These are phyloP conservation scores for Protonemura montana DNA, from an alignment of 2,888 invertebrate species.

Conservation along the genomic window DNA sequence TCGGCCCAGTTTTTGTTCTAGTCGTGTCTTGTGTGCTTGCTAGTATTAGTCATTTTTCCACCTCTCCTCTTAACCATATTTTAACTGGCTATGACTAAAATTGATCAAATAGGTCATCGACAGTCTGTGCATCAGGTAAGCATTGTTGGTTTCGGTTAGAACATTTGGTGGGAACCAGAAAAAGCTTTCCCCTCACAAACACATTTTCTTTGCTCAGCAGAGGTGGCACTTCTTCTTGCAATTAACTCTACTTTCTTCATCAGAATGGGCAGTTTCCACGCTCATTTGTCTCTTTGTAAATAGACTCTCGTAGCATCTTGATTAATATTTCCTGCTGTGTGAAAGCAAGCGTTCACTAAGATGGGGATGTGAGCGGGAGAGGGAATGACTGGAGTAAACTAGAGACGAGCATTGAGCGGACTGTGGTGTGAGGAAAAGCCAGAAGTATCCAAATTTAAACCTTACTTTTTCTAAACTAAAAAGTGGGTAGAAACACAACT, in stretches of 20 bases:
- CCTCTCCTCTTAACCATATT: background rate
- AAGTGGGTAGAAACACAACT: conserved; percentile 37
- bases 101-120: background rate
- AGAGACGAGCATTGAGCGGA: conserved; percentile 8
- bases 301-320: background rate
- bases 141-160: background rate
- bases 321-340: conserved; percentile 7
- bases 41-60: background rate
- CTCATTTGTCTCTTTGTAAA: background rate
- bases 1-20: background rate
- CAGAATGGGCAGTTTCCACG: background rate
- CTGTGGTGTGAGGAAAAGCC: conserved; percentile 39
- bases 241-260: background rate
- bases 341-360: background rate
- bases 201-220: background rate
- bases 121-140: background rate
- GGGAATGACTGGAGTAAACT: conserved; percentile 1
- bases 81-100: background rate
- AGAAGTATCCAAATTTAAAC: conserved; percentile 38
- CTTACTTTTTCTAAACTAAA: conserved; percentile 24
- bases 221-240: background rate
- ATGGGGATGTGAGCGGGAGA: background rate
- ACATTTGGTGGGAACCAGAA: background rate
- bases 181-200: conserved; percentile 2
- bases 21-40: background rate